Conservation (phyloP, 2,113 vertebrate species). For the Chamaea fasciata region DNA sequence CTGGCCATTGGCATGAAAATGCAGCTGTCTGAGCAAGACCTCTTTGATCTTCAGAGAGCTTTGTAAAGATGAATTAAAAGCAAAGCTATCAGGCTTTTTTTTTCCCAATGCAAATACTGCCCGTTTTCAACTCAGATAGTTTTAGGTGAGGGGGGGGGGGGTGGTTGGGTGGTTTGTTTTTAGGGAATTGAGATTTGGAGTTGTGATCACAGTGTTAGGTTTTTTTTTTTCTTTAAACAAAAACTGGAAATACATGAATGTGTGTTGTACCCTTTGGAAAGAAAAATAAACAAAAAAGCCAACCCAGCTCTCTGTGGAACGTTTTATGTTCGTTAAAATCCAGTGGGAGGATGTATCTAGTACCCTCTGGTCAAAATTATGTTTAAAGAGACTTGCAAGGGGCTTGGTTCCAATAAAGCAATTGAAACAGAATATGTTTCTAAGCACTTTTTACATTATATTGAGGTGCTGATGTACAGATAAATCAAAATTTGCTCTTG, state of each 20-base stretch:
- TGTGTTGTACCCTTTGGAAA: background rate
- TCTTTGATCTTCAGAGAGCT: constrained; percentile 70
- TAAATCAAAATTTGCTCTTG: constrained; percentile 1
- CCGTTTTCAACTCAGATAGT: constrained; percentile 31
- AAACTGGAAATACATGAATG: background rate
- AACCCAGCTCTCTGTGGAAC: background rate
- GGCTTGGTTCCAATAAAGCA: background rate
- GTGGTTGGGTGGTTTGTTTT: background rate
- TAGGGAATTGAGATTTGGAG: background rate
- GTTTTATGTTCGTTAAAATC: background rate
- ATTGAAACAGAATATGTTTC: background rate
- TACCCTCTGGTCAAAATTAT: background rate
- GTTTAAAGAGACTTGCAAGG: background rate
- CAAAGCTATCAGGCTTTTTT: constrained; percentile 59
- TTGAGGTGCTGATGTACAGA: background rate
- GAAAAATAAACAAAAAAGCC: background rate
- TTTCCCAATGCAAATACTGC: constrained; percentile 31
- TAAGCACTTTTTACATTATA: background rate
- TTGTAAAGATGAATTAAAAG: constrained; percentile 64
- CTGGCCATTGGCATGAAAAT: constrained; percentile 63
- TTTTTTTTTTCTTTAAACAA: background rate
- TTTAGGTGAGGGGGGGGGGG: too few relatives aligned
- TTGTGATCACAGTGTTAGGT: background rate
- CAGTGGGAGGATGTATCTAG: background rate
- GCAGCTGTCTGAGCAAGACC: constrained; percentile 46